Percentiles rank a stretch among this genome's conserved stretches.
Evolutionary conservation across 2,888 invertebrate species (phyloP).

Genomic region (Papilio elwesi): DNA sequence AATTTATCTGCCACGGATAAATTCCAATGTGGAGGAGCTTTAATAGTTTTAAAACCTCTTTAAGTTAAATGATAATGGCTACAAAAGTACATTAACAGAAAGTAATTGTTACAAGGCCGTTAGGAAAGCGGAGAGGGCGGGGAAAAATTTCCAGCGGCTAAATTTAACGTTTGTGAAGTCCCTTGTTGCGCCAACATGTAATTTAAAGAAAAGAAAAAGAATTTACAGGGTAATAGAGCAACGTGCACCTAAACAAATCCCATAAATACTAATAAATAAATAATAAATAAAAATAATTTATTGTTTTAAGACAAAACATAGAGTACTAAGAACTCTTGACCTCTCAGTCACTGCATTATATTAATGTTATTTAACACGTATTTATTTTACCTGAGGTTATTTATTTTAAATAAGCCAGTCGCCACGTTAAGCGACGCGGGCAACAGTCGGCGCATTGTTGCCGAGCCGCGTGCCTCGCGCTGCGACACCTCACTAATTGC

Average conservation of each 20-base stretch:
- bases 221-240: not conserved
- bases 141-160: not conserved
- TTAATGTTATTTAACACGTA: not conserved
- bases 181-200: not conserved
- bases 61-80: too few relatives aligned
- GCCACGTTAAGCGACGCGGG: not conserved
- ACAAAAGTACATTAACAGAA: slow-evolving; percentile 8
- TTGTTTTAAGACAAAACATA: too few relatives aligned
- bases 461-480: not conserved
- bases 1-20: too few relatives aligned
- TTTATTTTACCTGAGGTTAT: not conserved
- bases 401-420: not conserved
- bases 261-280: not conserved
- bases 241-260: not conserved
- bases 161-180: slow-evolving; percentile 6
- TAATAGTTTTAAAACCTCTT: too few relatives aligned
- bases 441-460: slow-evolving; percentile 20
- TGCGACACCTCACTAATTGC: slow-evolving; percentile 35
- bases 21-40: too few relatives aligned
- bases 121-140: not conserved
- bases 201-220: not conserved
- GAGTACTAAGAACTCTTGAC: too few relatives aligned
- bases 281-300: too few relatives aligned
- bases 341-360: not conserved
- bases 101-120: not conserved